Base-by-base conservation (phyloP, 1,140 invertebrate genomes). In the Pseudomyrmex dendroicus region DNA sequence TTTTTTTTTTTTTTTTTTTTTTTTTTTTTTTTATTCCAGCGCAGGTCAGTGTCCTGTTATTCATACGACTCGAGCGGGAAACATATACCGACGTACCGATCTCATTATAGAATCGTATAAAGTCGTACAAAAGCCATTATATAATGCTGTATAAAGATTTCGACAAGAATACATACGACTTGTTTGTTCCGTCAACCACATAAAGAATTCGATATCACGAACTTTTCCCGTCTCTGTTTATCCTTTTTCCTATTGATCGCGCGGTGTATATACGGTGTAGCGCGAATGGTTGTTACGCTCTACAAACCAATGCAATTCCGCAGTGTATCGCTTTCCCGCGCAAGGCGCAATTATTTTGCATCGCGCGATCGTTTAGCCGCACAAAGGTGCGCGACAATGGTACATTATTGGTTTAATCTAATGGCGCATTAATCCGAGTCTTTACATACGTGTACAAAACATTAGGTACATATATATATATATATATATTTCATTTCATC, bases 341-440 rank as follows among this genome's bases (percentile, higher is more conserved):
- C 52, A 78, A 70, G 54, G 46, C 44, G 50, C 20, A 70, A 70
- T 78, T 78, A 72, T 70, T 80, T 72, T 80, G 20, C 76, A 48
- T 35, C 54, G 46, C 56, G 56, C 20, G 54, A 70, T 48, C 64
- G 76, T 80, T 72, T 59, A 50, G n/a, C 12, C n/a, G 20, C 72
- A 59, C 66, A 78, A 78, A 72, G 54, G 54, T 22, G 35, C 1
- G 56, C 46, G 72, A 72, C 66, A 80, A 80, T 72, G 44, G 54
- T 35, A 59, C 66, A 12, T 80, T 80, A 80, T 80, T 80, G 66
- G 66, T 48, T 70, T 80, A 72, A 70, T 80, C 54, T 72, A 80
- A 80, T 80, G 44, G 66, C 12, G 20, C 76, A 72, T 72, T 80
- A 80, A 80, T 70, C 52, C 56, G 64, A 59, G 13, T 54, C 76